Conservation (phyloP, 2,113 vertebrate genomes). For the Pygoscelis antarcticus region DNA sequence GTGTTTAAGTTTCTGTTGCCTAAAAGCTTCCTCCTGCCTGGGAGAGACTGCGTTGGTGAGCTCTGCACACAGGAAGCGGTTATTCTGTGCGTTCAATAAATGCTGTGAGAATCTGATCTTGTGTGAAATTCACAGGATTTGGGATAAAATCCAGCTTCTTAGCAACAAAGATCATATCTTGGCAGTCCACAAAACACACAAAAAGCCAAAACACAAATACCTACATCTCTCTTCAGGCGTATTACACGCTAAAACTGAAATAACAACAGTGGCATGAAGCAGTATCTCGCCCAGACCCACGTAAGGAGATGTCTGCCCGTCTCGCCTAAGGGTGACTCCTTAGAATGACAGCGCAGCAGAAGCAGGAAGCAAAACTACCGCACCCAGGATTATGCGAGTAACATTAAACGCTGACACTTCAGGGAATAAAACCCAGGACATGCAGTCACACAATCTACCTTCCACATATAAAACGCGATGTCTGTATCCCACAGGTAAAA, state of each 20-base stretch:
- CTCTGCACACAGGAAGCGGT: neutral
- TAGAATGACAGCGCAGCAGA: neutral
- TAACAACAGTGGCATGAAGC: neutral
- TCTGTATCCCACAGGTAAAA: neutral
- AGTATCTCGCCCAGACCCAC: neutral
- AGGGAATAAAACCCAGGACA: neutral
- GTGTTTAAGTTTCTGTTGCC: neutral
- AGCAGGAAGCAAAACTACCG: neutral
- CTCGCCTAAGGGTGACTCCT: neutral
- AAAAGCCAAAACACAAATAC: neutral
- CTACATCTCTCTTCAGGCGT: neutral
- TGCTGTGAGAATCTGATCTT: neutral
- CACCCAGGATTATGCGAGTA: neutral
- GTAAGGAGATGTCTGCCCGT: fast-evolving
- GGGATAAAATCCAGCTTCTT: neutral
- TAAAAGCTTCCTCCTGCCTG: neutral
- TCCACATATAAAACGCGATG: neutral
- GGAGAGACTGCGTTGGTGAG: neutral
- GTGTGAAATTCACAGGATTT: neutral
- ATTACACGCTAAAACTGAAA: neutral
- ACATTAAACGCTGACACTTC: neutral
- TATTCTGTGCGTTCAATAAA: neutral
- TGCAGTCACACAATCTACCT: neutral
- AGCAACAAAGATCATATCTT: neutral
- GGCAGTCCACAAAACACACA: neutral